Evolutionary conservation across 2,888 invertebrate genomes (phyloP).

Genomic region (Lutraria lutraria): DNA sequence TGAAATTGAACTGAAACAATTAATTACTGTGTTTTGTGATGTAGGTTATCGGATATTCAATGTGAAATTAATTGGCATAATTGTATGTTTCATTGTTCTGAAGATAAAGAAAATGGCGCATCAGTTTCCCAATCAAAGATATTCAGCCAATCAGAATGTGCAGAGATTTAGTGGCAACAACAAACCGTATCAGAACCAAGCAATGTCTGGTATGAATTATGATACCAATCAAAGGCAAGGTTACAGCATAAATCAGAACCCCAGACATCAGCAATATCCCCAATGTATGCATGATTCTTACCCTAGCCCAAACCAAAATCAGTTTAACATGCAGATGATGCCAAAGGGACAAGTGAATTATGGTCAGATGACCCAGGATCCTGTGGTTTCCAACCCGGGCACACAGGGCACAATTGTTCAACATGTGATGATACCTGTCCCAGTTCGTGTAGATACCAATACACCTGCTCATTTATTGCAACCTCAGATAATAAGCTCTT

Average conservation of each 20-base stretch:
- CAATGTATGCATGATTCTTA: not conserved
- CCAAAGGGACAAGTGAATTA: constrained; percentile 14
- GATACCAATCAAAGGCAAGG: not conserved
- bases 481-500: constrained; percentile 33
- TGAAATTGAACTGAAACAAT: not conserved
- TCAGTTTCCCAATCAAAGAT: not conserved
- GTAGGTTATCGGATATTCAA: not conserved
- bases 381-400: not conserved
- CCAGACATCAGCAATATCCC: not conserved
- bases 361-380: not conserved
- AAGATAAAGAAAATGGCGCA: not conserved
- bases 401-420: constrained; percentile 28
- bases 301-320: not conserved
- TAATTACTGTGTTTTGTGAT: not conserved
- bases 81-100: not conserved
- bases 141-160: not conserved
- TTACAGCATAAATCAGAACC: not conserved
- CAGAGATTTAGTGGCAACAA: not conserved
- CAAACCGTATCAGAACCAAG: not conserved
- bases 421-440: constrained; percentile 56
- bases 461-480: constrained; percentile 35
- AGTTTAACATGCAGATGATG: not conserved
- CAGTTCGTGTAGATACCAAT: constrained; percentile 47
- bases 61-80: not conserved
- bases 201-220: not conserved